Base-by-base conservation (phyloP, 2,797 vertebrate genomes). In the Calcarius lapponicus region DNA sequence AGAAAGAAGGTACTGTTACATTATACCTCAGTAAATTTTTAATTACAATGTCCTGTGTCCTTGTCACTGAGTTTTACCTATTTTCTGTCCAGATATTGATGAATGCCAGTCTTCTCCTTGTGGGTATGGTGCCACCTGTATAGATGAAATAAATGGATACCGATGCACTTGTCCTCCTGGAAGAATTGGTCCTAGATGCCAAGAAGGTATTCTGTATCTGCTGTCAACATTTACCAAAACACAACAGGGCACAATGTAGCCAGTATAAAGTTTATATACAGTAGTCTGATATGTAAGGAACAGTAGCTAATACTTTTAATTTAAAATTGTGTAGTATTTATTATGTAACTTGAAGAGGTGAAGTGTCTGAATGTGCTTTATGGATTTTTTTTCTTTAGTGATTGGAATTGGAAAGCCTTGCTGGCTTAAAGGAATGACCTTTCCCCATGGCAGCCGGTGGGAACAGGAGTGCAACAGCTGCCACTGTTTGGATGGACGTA, bases 81-180 rank as follows among this genome's bases (percentile, higher is more conserved):
- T 79, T 93, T 92, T 90, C 32, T 81, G 4, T 22, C 26, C 92
- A 99, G 99, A 99, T 96, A 98, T 99, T 7, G 99, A 99, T 22
- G 99, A 99, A 97, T 99, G 99, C 93, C 99, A 99, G 98, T 99
- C 99, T 8, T 99, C 99, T 3, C 99, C 99, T 6, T 99, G 99
- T 32, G 98, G 98, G 2, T 98, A 98, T 5, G 99, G 99, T 66
- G 98, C 99, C 26, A 99, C 99, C 24, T 99, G 99, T 82, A 96
- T 99, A 94, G 99, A 99, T 36, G 98, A 99, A 93, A 99, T 99
- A 96, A 98, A 99, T 0, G 98, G 98, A 14, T 99, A 98, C 79
- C 98, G 97, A 93, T 99, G 99, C 40, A 97, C 98, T 76, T 99
- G 99, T 97, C 99, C 99, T 0, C 98, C 98, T 1, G 99, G 99